phyloP scores from a whole-genome alignment of 2,888 invertebrate genomes.

The Plebejus argus region DNA sequence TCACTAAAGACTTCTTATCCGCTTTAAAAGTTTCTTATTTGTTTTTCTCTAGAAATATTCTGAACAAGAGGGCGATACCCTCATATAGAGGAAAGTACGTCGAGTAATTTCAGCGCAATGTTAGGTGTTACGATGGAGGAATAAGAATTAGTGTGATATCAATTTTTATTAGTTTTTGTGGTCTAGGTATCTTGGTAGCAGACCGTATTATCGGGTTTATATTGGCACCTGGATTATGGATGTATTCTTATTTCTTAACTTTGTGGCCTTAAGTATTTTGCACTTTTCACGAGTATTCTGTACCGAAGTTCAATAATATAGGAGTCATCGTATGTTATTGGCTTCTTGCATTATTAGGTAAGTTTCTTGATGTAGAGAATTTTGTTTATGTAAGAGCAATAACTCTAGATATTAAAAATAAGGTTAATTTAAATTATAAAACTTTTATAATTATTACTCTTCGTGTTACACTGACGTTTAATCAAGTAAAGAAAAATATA shows the following conservation, averaged over 20 bases:
- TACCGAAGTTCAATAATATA: no score
- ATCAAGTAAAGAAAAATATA: neutral
- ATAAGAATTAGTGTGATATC: constrained; percentile 51
- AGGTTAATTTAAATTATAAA: no score
- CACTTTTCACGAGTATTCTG: no score
- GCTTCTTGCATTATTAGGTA: neutral
- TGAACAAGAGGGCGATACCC: constrained; percentile 26
- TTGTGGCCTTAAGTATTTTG: neutral
- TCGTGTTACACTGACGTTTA: no score
- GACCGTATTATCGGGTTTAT: neutral
- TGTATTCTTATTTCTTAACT: neutral
- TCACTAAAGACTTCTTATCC: constrained; percentile 59
- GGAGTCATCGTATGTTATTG: neutral
- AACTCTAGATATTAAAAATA: neutral
- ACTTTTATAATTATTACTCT: no score
- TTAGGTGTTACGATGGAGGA: constrained; percentile 49
- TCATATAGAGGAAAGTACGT: neutral
- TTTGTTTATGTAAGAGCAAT: neutral
- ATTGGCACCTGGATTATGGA: neutral
- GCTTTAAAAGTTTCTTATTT: constrained; percentile 47
- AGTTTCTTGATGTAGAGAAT: no score
- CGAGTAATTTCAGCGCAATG: constrained; percentile 49
- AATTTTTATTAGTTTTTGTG: neutral
- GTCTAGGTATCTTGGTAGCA: no score
- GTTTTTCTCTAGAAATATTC: constrained; percentile 50